Conservation (phyloP, 2,797 vertebrate genomes). For the Ctenopoma kingsleyae region DNA sequence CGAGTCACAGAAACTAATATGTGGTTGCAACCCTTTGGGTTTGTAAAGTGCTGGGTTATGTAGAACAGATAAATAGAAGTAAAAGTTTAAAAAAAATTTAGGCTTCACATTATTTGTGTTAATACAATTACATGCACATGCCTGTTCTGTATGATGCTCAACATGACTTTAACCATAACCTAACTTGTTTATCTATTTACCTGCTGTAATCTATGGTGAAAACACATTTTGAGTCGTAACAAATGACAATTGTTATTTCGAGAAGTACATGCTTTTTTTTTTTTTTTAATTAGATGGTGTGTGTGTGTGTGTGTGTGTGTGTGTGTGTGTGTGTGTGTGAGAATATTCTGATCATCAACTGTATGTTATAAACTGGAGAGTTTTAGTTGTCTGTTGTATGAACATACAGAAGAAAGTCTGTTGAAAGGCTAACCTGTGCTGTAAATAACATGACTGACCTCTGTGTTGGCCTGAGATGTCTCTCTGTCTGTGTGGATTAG, state of each 20-base stretch:
- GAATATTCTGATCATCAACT: not conserved
- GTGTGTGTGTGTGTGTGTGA: not conserved
- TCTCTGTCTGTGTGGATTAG: conserved; percentile 57
- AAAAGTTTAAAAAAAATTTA: conserved; percentile 4
- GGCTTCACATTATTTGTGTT: conserved; percentile 21
- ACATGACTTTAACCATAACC: not conserved
- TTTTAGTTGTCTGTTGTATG: conserved; percentile 3
- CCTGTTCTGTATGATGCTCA: not conserved
- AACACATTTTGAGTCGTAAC: no score
- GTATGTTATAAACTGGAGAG: not conserved
- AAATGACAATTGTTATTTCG: no score
- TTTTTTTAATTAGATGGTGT: not conserved
- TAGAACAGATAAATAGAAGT: conserved; percentile 1
- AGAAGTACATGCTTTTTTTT: no score
- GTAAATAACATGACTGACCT: conserved; percentile 59
- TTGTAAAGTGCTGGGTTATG: conserved; percentile 6
- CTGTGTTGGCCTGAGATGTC: conserved; percentile 39
- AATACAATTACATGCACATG: conserved; percentile 35
- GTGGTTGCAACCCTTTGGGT: conserved; percentile 5
- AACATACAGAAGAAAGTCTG: conserved; percentile 8
- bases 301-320: not conserved
- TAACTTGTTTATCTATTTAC: no score
- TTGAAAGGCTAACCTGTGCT: conserved; percentile 38
- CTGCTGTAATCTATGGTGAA: no score
- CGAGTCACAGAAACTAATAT: not conserved